Evolutionary conservation across 1,140 invertebrate species (phyloP).

Genomic region (Tribolium madens): DNA sequence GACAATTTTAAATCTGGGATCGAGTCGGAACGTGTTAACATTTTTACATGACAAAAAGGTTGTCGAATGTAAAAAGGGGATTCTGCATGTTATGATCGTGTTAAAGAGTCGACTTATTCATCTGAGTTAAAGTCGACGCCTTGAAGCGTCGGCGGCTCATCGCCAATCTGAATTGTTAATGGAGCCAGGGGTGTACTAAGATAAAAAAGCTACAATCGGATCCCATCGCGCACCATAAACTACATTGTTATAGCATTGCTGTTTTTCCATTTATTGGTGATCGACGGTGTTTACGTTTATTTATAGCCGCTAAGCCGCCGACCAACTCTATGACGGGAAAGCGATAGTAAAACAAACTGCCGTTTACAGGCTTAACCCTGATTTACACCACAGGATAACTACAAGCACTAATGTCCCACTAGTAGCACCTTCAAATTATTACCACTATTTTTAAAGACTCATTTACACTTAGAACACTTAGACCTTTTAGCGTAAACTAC

Average conservation of each 20-base stretch:
- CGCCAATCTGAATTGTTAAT: constrained; percentile 57
- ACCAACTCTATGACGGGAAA: constrained; percentile 43
- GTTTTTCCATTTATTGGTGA: constrained; percentile 48
- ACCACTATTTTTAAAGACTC: constrained; percentile 6
- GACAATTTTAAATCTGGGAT: constrained; percentile 41
- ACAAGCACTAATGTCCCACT: constrained; percentile 16
- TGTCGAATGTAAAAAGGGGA: constrained; percentile 51
- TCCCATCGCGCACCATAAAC: constrained; percentile 51
- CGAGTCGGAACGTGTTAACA: constrained; percentile 50
- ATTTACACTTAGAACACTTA: neutral
- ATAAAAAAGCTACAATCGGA: constrained; percentile 46
- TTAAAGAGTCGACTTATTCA: constrained; percentile 55
- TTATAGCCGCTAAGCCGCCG: constrained; percentile 39
- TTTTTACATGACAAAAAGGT: constrained; percentile 57
- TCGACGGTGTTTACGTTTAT: constrained; percentile 47
- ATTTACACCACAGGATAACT: constrained; percentile 37
- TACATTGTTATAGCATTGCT: constrained; percentile 50
- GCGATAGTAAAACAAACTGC: constrained; percentile 45
- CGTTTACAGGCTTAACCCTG: constrained; percentile 40
- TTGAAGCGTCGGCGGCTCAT: constrained; percentile 47
- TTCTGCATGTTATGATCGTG: constrained; percentile 54
- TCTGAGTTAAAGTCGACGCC: constrained; percentile 44
- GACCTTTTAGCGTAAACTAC: neutral
- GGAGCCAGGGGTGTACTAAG: constrained; percentile 49
- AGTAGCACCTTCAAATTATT: neutral